Evolutionary conservation across 2,888 invertebrate species (phyloP), one percentile per base, ranked within the genome.

Genomic region (Cryptophagus acutangulus): DNA sequence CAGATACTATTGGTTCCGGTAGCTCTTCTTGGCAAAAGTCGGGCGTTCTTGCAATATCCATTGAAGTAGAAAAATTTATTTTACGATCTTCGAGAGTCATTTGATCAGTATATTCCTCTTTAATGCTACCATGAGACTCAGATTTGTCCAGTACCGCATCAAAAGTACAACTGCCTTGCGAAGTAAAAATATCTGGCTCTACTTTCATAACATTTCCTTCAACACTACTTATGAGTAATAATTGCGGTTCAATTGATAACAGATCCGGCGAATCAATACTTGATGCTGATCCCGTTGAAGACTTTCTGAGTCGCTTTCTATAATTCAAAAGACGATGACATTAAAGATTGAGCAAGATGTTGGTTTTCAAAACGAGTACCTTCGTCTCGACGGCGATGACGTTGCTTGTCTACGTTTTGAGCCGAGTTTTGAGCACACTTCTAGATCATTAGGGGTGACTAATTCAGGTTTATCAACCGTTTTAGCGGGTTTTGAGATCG

Each of bases 401-500:
- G 60, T 63, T 65, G 43, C 62, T 63, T 33, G 61, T 56, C 0
- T 77, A 76, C 39, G 78, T 76, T 61, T 71, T 68, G 47, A 74
- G 74, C 59, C 76, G 74, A 17, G 80, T 73, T 71, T 77, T 38
- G 74, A 71, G 54, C 72, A 74, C 73, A 68, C 77, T 41, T 74
- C 70, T 2, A 78, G 74, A 40, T 81, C 82, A 1, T 69, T 73
- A n/a, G 76, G 72, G 18, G 71, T 67, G 39, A 78, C 70, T 44
- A 79, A 70, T 51, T 77, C 78, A 1, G 74, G 63, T 52, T 64
- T 59, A 43, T 70, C 70, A 16, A 63, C 45, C 3, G 74, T 71
- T 40, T 77, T 77, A 52, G 77, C 81, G 49, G 83, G 82, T 53
- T 85, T 81, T 38, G 82, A 82, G 40, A 85, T 70, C 9, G 84